Base-by-base conservation (phyloP, 2,797 vertebrate genomes). In the Labeo calbasu region DNA sequence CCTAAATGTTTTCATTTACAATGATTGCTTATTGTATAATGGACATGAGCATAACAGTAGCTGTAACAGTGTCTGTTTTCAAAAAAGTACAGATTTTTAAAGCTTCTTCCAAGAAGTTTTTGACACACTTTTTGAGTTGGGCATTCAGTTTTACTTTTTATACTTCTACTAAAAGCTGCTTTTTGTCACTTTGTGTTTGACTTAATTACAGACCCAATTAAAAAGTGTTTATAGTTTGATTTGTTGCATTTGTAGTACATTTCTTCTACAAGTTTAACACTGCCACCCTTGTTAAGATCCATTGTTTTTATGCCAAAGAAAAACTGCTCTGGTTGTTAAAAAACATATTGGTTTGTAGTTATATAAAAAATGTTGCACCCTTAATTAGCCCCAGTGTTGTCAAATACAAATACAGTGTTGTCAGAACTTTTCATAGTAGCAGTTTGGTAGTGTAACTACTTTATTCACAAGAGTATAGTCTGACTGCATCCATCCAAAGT, bases 261-360 rank as follows among this genome's bases (percentile, higher is more conserved):
- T 43, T 69, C 66, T 50, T 51, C 46, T 51, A n/a, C 36, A 12
- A 11, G 14, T 72, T 72, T 28, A 51, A 19, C 28, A 25, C 23
- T 72, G 23, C 28, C 15, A 5, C 4, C 12, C 12, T 48, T 17
- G 40, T n/a, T 46, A 23, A 72, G 46, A 72, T 72, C 8, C 40
- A 70, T 69, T 46, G 3, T 72, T 11, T 70, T 51, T 19, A 46
- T 72, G 46, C 43, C 43, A 71, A 71, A 48, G 17, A 71, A 71
- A 25, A 25, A 69, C n/a, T 23, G 6, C 5, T 48, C 8, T 50
- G n/a, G 15, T 71, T 50, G 13, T 23, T 5, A 21, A 68, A 68
- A 40, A 40, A 36, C 32, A 36, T 36, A 36, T 36, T 36, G 32
- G 21, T 23, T 46, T 10, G 17, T 68, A 21, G 32, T 40, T 23